Evolutionary conservation across 2,797 vertebrate genomes (phyloP), one percentile per base, ranked within the genome.

Genomic region (Myotis daubentonii): DNA sequence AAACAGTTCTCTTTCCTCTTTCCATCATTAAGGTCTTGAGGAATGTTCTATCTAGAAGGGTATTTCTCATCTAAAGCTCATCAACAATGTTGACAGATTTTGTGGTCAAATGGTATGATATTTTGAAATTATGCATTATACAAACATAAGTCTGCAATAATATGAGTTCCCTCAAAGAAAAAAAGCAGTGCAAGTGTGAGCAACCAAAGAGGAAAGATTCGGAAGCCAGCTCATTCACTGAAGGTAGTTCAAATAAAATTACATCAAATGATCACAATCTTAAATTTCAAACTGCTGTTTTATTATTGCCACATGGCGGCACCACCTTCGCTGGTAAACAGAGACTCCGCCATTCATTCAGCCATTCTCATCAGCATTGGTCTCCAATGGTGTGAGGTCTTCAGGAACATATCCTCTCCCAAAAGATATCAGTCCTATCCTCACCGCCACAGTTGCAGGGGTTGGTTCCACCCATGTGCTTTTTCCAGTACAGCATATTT

Each of bases 281-380:
- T 33, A 33, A 33, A 70, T 87, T 91, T 95, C 65, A 87, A 87
- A 70, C 13, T 76, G 60, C 38, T 47, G 49, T 81, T 95, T 85
- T 82, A 36, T 75, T 85, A 19, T 41, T 87, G 91, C 87, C 93
- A 93, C 80, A 17, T 25, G 86, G 89, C 25, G 13, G 93, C 62
- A 53, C 80, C 80, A 89, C 53, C 68, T 75, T 12, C 55, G 94
- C 66, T 84, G 60, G 51, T 84, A 47, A 70, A 74, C 10, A 81
- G 84, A 57, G 71, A 51, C 8, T 65, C 28, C 3, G 8, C 22
- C 2, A 4, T 36, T 60, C 49, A 1, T 36, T 60, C 49, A 1
- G 60, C 60, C 60, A 30, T 30, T 30, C 60, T 20, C 20, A 53
- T 70, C 22, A 78, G 68, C 30, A 4, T 2, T 20, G 44, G 79